Conservation (phyloP, 2,113 vertebrate species). For the Sinocyclocheilus maitianheensis region DNA sequence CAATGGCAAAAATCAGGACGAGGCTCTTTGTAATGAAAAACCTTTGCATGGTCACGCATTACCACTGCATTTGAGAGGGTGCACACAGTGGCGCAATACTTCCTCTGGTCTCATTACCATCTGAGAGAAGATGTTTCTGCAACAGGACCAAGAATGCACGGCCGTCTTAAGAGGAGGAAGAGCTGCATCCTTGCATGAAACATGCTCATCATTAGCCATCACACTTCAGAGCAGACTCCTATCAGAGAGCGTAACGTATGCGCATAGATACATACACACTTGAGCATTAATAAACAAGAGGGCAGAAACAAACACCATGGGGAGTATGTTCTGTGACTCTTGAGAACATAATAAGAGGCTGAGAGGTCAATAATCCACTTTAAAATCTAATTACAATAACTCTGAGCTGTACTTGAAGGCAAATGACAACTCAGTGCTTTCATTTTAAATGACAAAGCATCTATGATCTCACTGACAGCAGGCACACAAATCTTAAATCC, state of each 20-base stretch:
- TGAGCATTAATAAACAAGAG: conserved; percentile 18
- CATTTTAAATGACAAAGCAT: background rate
- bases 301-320: conserved; percentile 41
- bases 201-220: conserved; percentile 45
- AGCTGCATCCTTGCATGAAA: conserved; percentile 42
- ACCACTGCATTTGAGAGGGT: background rate
- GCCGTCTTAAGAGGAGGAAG: conserved; percentile 8
- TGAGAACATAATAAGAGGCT: background rate
- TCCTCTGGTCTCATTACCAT: conserved; percentile 47
- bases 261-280: conserved; percentile 36
- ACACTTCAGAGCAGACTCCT: conserved; percentile 44
- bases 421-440: background rate
- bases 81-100: conserved; percentile 9
- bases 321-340: background rate
- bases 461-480: background rate
- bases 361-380: conserved; percentile 1
- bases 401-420: background rate
- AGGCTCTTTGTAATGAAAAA: conserved; percentile 21
- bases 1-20: background rate
- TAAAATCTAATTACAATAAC: background rate
- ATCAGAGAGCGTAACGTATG: conserved; percentile 34
- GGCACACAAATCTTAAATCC: background rate
- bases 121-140: conserved; percentile 26
- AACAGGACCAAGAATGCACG: conserved; percentile 17
- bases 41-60: conserved; percentile 36